Evolutionary conservation across 2,888 invertebrate genomes (phyloP), one percentile per base, ranked within the genome.

Genomic region (Leucania comma): DNA sequence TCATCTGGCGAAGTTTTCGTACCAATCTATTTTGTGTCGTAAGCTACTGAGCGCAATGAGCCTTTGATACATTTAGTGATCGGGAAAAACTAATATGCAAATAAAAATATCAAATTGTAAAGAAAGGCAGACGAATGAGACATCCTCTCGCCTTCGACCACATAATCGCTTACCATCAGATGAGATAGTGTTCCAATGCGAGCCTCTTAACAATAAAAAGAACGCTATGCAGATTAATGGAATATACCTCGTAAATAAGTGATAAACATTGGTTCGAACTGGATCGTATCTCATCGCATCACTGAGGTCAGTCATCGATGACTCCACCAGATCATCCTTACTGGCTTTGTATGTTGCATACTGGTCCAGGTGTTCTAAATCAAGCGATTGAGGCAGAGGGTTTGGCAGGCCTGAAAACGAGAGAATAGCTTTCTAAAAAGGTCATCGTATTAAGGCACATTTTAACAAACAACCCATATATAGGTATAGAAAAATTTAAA

Each of bases 181-280:
- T 38, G 1, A 38, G 38, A 38, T 38, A 38, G 42, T 42, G 6
- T 17, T 42, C 20, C 5, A 20, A 42, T 5, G 17, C 17, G 5
- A 42, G 42, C 42, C 3, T 42, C 14, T 17, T 17, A 17, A 6
- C 17, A 42, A 20, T 20, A 42, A 42, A 5, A 20, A 20, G 17
- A 22, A 17, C 6, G 4, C 17, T 53, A 17, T n/a, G 26, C 9
- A 24, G 4, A 22, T 58, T 58, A 2, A 46, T 17, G 54, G 32
- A 26, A 17, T 22, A 60, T 76, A 93, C 93, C 93, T 92, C 1
- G 93, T 93, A 75, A 92, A 93, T 17, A 93, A 81, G 80, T 93
- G 93, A 72, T 93, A 93, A 4, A 83, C 87, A 76, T 93, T 93
- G 20, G 87, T 72, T 0, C 70, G 67, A 9, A 70, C 68, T 0